Percentiles rank a stretch among this genome's conserved stretches.
These are phyloP conservation scores for Onthophagus sagittarius DNA, from an alignment of 2,888 invertebrate species.

Conservation along the genomic window DNA sequence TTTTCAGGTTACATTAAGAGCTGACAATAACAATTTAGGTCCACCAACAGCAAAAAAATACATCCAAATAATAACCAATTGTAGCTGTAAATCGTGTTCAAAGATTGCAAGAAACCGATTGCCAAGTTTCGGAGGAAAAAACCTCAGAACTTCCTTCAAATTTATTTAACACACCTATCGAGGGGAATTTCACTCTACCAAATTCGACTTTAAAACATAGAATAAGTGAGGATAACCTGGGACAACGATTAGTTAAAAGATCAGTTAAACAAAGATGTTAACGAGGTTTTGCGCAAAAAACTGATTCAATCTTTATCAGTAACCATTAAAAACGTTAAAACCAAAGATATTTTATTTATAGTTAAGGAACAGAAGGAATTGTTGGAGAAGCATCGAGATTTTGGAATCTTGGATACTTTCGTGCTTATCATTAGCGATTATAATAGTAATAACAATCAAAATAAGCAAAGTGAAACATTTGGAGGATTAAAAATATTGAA, in stretches of 20 bases:
- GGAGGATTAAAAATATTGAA: constrained; percentile 25
- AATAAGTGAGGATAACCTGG: constrained; percentile 38
- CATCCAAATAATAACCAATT: constrained; percentile 64
- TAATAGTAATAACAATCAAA: constrained; percentile 26
- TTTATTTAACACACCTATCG: constrained; percentile 39
- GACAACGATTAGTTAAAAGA: constrained; percentile 26
- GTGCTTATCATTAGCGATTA: constrained; percentile 22
- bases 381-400: constrained; percentile 33
- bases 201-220: constrained; percentile 11
- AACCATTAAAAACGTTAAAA: constrained; percentile 30
- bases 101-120: constrained; percentile 49
- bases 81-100: constrained; percentile 61
- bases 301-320: constrained; percentile 36
- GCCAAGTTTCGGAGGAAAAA: constrained; percentile 49
- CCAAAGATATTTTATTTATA: constrained; percentile 40
- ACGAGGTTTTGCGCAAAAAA: constrained; percentile 35
- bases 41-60: constrained; percentile 55
- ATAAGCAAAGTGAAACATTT: constrained; percentile 29
- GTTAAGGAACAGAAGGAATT: constrained; percentile 38
- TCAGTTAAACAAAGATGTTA: constrained; percentile 30
- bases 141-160: constrained; percentile 48
- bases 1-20: constrained; percentile 55
- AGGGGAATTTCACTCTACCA: constrained; percentile 21
- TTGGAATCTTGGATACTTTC: constrained; percentile 31
- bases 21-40: constrained; percentile 54